Evolutionary conservation across 2,113 vertebrate species (phyloP).

Genomic region (Butorides virescens): DNA sequence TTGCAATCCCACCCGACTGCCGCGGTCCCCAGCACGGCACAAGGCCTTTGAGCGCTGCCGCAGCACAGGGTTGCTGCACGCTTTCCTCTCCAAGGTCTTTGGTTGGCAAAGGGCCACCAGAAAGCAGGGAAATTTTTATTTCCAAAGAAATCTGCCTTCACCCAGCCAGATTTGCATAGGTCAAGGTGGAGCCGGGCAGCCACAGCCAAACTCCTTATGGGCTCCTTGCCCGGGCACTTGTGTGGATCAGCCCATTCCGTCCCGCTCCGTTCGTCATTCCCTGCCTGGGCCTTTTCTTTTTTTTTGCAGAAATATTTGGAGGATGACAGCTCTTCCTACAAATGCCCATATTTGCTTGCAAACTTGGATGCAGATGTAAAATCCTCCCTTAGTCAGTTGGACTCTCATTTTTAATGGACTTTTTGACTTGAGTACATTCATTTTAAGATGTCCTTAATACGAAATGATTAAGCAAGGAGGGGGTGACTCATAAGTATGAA

Average conservation of each 20-base stretch:
- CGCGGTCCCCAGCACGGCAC: accelerated
- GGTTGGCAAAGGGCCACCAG: not conserved
- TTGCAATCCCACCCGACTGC: accelerated
- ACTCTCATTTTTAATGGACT: not conserved
- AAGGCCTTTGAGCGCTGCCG: not conserved
- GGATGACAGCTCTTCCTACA: not conserved
- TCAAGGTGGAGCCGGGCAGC: not conserved
- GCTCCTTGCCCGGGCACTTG: not conserved
- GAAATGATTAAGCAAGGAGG: not conserved
- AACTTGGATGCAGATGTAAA: not conserved
- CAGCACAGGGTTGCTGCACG: accelerated
- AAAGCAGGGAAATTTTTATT: not conserved
- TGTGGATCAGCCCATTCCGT: not conserved
- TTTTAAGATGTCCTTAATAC: not conserved
- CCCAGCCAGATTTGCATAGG: not conserved
- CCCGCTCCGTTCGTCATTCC: not conserved
- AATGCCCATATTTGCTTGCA: not conserved
- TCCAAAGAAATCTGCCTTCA: not conserved
- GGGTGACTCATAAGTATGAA: not conserved
- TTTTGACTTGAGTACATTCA: not conserved
- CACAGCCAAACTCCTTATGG: not conserved
- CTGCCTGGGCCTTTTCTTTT: not conserved
- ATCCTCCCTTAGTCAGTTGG: not conserved
- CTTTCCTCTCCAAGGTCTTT: not conserved
- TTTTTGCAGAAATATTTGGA: not conserved